These are phyloP conservation scores for Nebria salina DNA, from an alignment of 2,888 invertebrate species.

Conservation along the genomic window DNA sequence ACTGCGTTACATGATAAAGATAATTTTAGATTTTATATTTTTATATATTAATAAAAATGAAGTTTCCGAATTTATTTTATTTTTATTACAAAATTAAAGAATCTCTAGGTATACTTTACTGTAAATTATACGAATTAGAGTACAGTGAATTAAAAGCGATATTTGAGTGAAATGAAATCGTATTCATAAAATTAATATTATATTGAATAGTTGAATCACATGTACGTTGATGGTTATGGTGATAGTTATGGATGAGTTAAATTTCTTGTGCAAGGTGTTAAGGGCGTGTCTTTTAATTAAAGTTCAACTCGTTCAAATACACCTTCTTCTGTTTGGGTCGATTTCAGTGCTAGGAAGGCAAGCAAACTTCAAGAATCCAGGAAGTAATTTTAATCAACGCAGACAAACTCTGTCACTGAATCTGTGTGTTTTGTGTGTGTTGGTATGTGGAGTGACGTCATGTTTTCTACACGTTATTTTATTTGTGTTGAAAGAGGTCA, in stretches of 20 bases:
- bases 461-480: background rate
- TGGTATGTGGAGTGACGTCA: background rate
- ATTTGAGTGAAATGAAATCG: too few relatives aligned
- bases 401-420: background rate
- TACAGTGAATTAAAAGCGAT: too few relatives aligned
- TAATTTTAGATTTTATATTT: too few relatives aligned
- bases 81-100: too few relatives aligned
- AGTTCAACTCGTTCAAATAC: background rate
- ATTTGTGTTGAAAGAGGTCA: background rate
- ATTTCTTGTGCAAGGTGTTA: background rate
- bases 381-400: conserved; percentile 1
- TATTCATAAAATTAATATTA: background rate
- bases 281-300: background rate
- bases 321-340: background rate
- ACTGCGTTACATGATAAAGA: too few relatives aligned
- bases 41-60: too few relatives aligned
- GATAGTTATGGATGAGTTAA: background rate
- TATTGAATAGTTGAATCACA: background rate
- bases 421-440: background rate
- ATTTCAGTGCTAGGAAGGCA: background rate
- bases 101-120: too few relatives aligned
- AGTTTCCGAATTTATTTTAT: too few relatives aligned
- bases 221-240: background rate
- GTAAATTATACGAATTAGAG: too few relatives aligned
- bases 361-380: conserved; percentile 1